Evolutionary conservation across 2,113 vertebrate species (phyloP), one percentile per base, ranked within the genome.

Genomic region (Eleginops maclovinus): DNA sequence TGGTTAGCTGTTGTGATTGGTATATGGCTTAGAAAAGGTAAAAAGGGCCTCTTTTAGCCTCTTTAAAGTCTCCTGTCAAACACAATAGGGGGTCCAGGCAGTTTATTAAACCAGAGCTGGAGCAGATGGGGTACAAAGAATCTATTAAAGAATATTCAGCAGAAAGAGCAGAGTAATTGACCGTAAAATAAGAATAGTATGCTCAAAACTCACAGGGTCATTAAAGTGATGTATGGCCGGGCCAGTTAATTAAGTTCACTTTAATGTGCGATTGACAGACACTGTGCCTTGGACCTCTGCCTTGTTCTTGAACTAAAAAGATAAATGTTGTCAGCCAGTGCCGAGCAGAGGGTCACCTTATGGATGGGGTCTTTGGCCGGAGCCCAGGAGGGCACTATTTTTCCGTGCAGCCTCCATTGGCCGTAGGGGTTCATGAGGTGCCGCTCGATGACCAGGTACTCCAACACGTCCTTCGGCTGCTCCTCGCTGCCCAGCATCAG

Each of bases 371-470:
- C 97, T 89, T 97, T 99, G 2, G 96, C 94, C 0, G 95, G 94
- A 13, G 94, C 94, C 95, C 95, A 95, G 59, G 94, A 90, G 0
- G 95, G 95, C 19, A 95, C 94, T 31, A 95, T 95, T 76, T 95
- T 95, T 41, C 91, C 95, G 2, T 95, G 95, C 16, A 95, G 47
- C 70, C 94, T 91, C 95, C 94, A 95, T 1, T 36, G 22, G 67
- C 94, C 86, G 9, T 94, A 95, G 0, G 95, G 96, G 79, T 98
- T 97, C 9, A 90, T 77, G 77, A 99, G 84, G 81, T 99, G 97
- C 53, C 91, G 96, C 82, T 99, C 98, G 21, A 99, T 93, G 16
- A 99, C 96, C 0, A 99, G 86, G 0, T 99, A 99, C 66, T 99
- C 98, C 85, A 99, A 46, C 1, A 98, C 96, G 1, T 99, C 98